Conservation (phyloP, 2,113 vertebrate species). For the Callipepla squamata region DNA sequence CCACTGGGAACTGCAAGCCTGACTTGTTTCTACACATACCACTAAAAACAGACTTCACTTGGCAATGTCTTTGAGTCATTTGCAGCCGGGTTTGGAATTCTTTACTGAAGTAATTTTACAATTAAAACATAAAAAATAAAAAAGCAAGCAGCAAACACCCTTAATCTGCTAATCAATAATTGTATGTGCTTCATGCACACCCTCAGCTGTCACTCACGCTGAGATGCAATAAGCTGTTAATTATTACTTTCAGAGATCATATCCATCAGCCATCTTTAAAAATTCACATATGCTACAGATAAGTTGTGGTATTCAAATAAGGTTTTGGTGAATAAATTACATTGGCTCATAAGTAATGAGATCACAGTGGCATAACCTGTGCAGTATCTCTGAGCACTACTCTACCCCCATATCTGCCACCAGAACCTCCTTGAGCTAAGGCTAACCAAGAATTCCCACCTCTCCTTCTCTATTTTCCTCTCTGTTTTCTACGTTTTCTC, state of each 20-base stretch:
- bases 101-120: slow-evolving; percentile 23
- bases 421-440: neutral
- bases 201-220: slow-evolving; percentile 34
- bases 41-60: slow-evolving; percentile 64
- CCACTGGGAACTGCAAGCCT: slow-evolving; percentile 66
- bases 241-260: slow-evolving; percentile 47
- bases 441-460: neutral
- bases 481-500: neutral
- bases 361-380: neutral
- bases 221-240: slow-evolving; percentile 25
- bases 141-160: neutral
- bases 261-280: neutral
- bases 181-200: neutral
- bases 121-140: neutral
- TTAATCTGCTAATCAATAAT: slow-evolving; percentile 31
- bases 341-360: neutral
- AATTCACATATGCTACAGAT: neutral
- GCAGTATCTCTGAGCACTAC: neutral
- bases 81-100: slow-evolving; percentile 59
- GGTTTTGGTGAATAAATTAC: neutral
- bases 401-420: neutral
- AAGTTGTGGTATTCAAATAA: neutral
- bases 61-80: slow-evolving; percentile 59
- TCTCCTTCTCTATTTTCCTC: neutral
- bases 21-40: slow-evolving; percentile 67